Base-by-base conservation (phyloP, 1,140 invertebrate species). In the Nephotettix cincticeps region DNA sequence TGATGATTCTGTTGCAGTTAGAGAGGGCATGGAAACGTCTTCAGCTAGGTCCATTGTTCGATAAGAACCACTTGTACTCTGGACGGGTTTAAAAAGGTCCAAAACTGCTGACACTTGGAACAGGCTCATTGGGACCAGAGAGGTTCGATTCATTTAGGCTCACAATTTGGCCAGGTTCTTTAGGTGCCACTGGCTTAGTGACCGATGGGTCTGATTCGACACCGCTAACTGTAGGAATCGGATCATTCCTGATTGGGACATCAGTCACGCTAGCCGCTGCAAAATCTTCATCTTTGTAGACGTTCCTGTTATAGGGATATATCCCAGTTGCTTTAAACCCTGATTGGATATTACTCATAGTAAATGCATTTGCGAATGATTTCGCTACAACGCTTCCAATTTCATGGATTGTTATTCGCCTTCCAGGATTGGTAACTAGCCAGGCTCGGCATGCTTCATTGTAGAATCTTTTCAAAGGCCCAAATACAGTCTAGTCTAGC, bases 371-470 rank as follows among this genome's bases (percentile, higher is more conserved):
- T 40, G 79, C 77, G 54, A 80, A 79, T 70, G 81, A 79, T 74
- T 75, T 71, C 29, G 73, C 68, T 30, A 82, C 71, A 68, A 84
- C 79, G 6, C 69, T 73, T 58, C 81, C 79, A 63, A 85, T 80
- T 70, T 84, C 80, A 75, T 83, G 84, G 30, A 85, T n/a, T n/a
- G n/a, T n/a, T n/a, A n/a, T n/a, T n/a, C n/a, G n/a, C n/a, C n/a
- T n/a, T n/a, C n/a, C n/a, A n/a, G n/a, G n/a, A n/a, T n/a, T n/a
- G n/a, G n/a, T n/a, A n/a, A n/a, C n/a, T n/a, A n/a, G n/a, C n/a
- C n/a, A n/a, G n/a, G n/a, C n/a, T n/a, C n/a, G n/a, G n/a, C n/a
- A n/a, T n/a, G n/a, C n/a, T n/a, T n/a, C n/a, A n/a, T n/a, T n/a
- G n/a, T n/a, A n/a, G n/a, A n/a, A n/a, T n/a, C n/a, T 70, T 71